Base-by-base conservation (phyloP, 2,888 invertebrate species). In the Athalia rosae region DNA sequence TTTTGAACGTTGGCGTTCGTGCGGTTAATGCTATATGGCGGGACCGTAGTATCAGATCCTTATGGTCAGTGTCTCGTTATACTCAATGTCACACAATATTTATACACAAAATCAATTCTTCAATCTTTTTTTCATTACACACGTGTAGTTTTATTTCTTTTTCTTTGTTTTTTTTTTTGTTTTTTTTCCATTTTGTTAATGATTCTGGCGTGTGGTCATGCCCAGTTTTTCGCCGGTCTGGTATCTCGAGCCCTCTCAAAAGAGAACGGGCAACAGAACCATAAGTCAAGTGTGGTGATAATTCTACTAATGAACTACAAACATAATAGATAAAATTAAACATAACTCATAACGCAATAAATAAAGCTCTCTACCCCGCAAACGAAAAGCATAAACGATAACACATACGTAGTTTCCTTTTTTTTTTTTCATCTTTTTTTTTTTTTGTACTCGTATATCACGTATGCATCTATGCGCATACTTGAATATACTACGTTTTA, bases 331-430 rank as follows among this genome's bases (percentile, higher is more conserved):
- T 77, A 77, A 82, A 85, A 84, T 84, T 80, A 82, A 87, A 87
- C 79, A 77, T 80, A 88, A 83, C 84, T 84, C n/a, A n/a, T 82
- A 88, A 88, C 85, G 85, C 85, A 87, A 85, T 86, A 87, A 88
- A 90, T 91, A 90, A 90, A 90, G 92, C 92, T 93, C 93, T 93
- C 93, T 93, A 93, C 93, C 93, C 93, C 92, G 92, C 92, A 91
- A 91, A 90, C 86, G 87, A 90, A 88, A 89, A 88, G 87, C 87
- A 86, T 85, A 88, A 86, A 88, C 82, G 87, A 71, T 53, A 77
- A 74, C 53, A 76, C 66, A 76, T 76, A 78, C 76, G 76, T 64
- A 77, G 15, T 11, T 53, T 43, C n/a, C 62, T 59, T 73, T 48
- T 62, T 59, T 6, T n/a, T 43, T 53, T 48, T 62, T 47, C 41